Base-by-base conservation (phyloP, 2,113 vertebrate species). In the Aspidoscelis tigris region DNA sequence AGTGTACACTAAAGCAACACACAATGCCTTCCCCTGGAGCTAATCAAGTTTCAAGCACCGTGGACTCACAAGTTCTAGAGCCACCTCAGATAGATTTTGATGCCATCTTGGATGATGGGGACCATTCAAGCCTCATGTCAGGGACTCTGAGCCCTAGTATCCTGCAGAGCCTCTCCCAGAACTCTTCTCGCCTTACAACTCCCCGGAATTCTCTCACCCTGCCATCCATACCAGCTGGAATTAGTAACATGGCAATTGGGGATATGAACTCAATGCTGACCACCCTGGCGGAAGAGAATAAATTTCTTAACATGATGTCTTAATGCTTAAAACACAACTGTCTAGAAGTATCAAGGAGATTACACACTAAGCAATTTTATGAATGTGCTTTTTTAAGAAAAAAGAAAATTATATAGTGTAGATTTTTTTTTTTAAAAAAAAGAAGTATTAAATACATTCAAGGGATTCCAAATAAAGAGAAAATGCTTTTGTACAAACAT, bases 261-360 rank as follows among this genome's bases (percentile, higher is more conserved):
- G 98, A 99, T 89, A 99, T 99, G 99, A 99, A 96, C 95, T 99
- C 98, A 76, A 98, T 99, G 99, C 96, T 99, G 78, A 99, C 98
- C 68, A 98, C 98, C 6, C 94, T 99, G 94, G 98, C 98, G 0
- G 98, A 99, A 92, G 99, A 99, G 94, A 99, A 95, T 96, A 99
- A 98, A 95, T 98, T 99, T 93, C 96, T 99, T 82, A 99, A 98
- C 90, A 95, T 99, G 97, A 99, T 99, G 93, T 98, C 97, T 88
- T 99, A 96, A 98, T 58, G 24, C 81, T 74, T 91, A 80, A 89
- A 88, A 85, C 86, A 89, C 94, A 92, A 93, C 33, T 87, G 86
- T 87, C 86, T 88, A 88, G 90, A 10, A 26, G 68, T 80, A 16
- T 1, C 87, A 71, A 82, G 88, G 89, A 82, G 84, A 84, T 91